phyloP scores from a whole-genome alignment of 2,113 vertebrate genomes.

The Meles meles region DNA sequence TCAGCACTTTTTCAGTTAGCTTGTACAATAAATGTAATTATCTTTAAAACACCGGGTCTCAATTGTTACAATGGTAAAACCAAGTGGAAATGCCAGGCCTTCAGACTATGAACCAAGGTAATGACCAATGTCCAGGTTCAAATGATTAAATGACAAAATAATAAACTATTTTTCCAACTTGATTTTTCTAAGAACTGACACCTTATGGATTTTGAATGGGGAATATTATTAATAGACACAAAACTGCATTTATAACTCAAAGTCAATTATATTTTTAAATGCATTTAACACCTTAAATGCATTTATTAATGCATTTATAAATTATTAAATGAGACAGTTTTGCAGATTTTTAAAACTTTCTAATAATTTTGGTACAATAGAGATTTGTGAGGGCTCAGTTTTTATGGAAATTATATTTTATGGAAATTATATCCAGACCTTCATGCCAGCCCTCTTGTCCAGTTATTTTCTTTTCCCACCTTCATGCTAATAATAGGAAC shows the following conservation, averaged over 20 bases:
- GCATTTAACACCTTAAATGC: not conserved
- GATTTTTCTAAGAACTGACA: not conserved
- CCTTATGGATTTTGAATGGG: not conserved
- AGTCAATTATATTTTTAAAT: not conserved
- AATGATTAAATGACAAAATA: not conserved
- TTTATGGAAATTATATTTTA: not conserved
- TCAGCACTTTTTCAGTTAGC: slow-evolving; percentile 54
- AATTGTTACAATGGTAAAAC: slow-evolving; percentile 44
- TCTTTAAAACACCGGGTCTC: slow-evolving; percentile 48
- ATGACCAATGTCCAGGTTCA: not conserved
- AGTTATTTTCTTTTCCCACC: not conserved
- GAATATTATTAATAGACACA: slow-evolving; percentile 27
- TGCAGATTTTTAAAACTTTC: not conserved
- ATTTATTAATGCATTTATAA: too few species aligned
- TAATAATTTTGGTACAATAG: not conserved
- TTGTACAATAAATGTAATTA: slow-evolving; percentile 36
- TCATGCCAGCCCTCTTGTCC: not conserved
- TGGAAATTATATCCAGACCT: not conserved
- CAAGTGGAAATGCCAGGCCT: slow-evolving; percentile 12
- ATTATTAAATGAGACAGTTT: not conserved
- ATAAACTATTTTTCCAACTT: not conserved
- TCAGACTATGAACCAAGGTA: slow-evolving; percentile 23
- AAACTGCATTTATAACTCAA: not conserved
- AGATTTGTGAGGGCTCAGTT: not conserved
- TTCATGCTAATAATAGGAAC: not conserved